These are phyloP conservation scores for Pinna nobilis DNA, from an alignment of 1,140 invertebrate genomes.

Conservation along the genomic window DNA sequence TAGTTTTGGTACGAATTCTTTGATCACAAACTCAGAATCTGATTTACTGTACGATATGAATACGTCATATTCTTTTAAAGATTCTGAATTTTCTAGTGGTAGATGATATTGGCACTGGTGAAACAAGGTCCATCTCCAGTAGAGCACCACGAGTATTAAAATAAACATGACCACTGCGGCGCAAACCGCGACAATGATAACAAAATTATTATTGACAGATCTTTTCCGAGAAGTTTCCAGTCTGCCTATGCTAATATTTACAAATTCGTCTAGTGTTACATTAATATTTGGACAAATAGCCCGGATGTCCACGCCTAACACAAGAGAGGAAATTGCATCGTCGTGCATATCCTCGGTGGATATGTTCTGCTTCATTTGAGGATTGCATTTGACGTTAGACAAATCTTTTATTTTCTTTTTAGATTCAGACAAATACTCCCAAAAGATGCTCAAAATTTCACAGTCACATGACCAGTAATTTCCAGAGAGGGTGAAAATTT, in stretches of 20 bases:
- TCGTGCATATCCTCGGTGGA: no score
- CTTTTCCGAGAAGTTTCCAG: no score
- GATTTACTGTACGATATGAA: slow-evolving; percentile 61
- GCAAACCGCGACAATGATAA: not conserved
- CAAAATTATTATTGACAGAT: no score
- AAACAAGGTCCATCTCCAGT: not conserved
- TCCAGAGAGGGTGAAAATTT: slow-evolving; percentile 33
- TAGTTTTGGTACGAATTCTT: slow-evolving; percentile 54
- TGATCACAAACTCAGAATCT: slow-evolving; percentile 57
- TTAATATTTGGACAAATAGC: no score
- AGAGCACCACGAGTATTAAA: not conserved
- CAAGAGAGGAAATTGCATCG: no score
- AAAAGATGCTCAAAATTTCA: slow-evolving; percentile 40
- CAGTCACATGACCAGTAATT: slow-evolving; percentile 59
- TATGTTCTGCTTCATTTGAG: no score
- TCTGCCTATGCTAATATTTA: no score
- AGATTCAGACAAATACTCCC: no score
- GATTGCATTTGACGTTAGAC: no score
- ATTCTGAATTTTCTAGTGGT: slow-evolving; percentile 39
- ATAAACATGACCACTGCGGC: not conserved
- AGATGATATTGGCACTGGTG: not conserved
- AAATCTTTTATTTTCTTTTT: no score
- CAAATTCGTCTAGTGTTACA: no score
- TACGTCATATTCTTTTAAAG: slow-evolving; percentile 54
- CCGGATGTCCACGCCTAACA: no score